These are phyloP conservation scores for Chaetodon auriga DNA, from an alignment of 2,113 vertebrate genomes.

Conservation along the genomic window DNA sequence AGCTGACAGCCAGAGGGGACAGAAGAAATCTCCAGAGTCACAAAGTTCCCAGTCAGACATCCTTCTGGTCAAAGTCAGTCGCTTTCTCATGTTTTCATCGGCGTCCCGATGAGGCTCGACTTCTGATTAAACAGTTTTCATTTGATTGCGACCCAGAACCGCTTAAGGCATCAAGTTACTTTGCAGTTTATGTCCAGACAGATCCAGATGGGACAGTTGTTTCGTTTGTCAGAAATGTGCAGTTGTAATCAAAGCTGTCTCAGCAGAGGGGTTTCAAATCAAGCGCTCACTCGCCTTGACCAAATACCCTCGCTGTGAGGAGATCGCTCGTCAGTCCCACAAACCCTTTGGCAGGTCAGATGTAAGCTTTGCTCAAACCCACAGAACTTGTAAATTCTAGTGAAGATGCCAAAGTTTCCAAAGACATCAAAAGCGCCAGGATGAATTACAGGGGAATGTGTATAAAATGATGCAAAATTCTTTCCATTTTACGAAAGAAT, in stretches of 20 bases:
- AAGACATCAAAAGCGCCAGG: constrained; percentile 21
- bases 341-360: constrained; percentile 36
- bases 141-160: constrained; percentile 21
- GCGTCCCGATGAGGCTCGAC: neutral
- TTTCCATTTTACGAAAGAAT: neutral
- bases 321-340: constrained; percentile 23
- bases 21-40: constrained; percentile 42
- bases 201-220: constrained; percentile 26
- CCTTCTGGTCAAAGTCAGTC: constrained; percentile 10
- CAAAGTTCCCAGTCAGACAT: constrained; percentile 39
- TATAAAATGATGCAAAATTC: constrained; percentile 3
- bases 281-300: constrained; percentile 20
- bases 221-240: constrained; percentile 9
- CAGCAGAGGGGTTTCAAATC: constrained; percentile 42
- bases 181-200: constrained; percentile 21
- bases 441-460: constrained; percentile 25
- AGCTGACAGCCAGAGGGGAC: constrained; percentile 37
- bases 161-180: constrained; percentile 28
- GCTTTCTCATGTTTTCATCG: constrained; percentile 21
- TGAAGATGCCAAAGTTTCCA: constrained; percentile 38
- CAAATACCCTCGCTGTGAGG: constrained; percentile 31
- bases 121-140: constrained; percentile 34
- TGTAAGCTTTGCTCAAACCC: constrained; percentile 22
- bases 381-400: constrained; percentile 47
- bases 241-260: constrained; percentile 48